Evolutionary conservation across 2,888 invertebrate species (phyloP).

Genomic region (Drosophila formosana): DNA sequence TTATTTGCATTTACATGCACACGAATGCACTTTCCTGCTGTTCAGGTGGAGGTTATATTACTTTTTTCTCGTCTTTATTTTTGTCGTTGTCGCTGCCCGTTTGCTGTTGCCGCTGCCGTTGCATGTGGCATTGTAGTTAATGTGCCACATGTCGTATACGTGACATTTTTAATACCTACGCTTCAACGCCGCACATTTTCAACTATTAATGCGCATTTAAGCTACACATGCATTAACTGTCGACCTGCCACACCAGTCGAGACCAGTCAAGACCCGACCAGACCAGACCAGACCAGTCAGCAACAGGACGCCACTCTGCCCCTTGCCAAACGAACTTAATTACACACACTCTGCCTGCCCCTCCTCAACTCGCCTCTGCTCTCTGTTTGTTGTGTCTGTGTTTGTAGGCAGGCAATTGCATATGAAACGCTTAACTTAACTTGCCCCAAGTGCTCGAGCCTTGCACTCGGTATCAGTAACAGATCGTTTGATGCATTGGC

Average conservation of each 20-base stretch:
- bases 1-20: slow-evolving; percentile 68
- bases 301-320: slow-evolving; percentile 31
- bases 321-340: slow-evolving; percentile 66
- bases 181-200: slow-evolving; percentile 79
- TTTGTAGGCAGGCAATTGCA: slow-evolving; percentile 33
- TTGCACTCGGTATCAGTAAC: slow-evolving; percentile 3
- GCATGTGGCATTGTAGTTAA: slow-evolving; percentile 71
- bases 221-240: slow-evolving; percentile 75
- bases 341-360: slow-evolving; percentile 41
- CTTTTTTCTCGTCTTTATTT: slow-evolving; percentile 29
- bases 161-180: slow-evolving; percentile 79
- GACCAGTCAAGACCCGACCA: neutral
- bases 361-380: slow-evolving; percentile 9
- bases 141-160: slow-evolving; percentile 79
- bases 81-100: slow-evolving; percentile 5
- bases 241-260: slow-evolving; percentile 30
- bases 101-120: slow-evolving; percentile 48
- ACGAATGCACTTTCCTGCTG: slow-evolving; percentile 59
- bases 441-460: slow-evolving; percentile 12
- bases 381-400: slow-evolving; percentile 11
- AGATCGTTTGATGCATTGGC: slow-evolving; percentile 33
- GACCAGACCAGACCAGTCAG: slow-evolving; percentile 5
- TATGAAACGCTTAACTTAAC: slow-evolving; percentile 28
- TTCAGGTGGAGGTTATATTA: slow-evolving; percentile 30
- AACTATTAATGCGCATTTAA: slow-evolving; percentile 79